Base-by-base conservation (phyloP, 2,113 vertebrate genomes). In the Eolophus roseicapilla region DNA sequence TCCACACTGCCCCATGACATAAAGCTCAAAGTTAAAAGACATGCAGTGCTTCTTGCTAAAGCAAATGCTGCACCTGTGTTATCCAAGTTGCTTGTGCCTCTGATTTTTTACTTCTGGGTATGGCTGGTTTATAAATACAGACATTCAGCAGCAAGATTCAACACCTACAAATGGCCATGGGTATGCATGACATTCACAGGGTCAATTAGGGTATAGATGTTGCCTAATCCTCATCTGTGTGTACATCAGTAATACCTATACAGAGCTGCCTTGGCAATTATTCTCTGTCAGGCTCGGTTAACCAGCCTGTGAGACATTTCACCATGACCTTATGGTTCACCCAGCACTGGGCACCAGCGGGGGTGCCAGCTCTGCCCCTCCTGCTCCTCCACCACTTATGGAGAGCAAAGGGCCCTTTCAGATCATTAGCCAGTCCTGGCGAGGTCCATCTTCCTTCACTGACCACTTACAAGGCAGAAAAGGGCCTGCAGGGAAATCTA, bases 171-270 rank as follows among this genome's bases (percentile, higher is more conserved):
- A 44, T 33, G 18, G 7, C 35, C 24, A 29, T 28, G 24, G 15
- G 21, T 27, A 19, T 0, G 11, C 31, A 23, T 4, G 29, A 20
- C 27, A 25, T 23, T 29, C 69, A 11, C 17, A 6, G 64, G 13
- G 24, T 37, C 49, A 35, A 2, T 17, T 1, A 43, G 35, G n/a
- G 14, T 27, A 11, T 0, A 50, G 57, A 13, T 3, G 1, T 24
- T 50, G 9, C 65, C 33, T 37, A 50, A 57, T 50, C 50, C 44
- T 33, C 16, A 50, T 5, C 65, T 12, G 1, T 10, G 7, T 1
- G 39, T 19, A 23, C 2, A 6, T 10, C n/a, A 21, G 41, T 15
- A 33, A 70, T 37, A 37, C 41, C 33, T 35, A 6, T 21, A 27
- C 0, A 27, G 41, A 55, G 25, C 53, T n/a, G 55, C 49, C 35